These are phyloP conservation scores for Oreochromis mossambicus DNA, from an alignment of 2,797 vertebrate species.

Conservation along the genomic window DNA sequence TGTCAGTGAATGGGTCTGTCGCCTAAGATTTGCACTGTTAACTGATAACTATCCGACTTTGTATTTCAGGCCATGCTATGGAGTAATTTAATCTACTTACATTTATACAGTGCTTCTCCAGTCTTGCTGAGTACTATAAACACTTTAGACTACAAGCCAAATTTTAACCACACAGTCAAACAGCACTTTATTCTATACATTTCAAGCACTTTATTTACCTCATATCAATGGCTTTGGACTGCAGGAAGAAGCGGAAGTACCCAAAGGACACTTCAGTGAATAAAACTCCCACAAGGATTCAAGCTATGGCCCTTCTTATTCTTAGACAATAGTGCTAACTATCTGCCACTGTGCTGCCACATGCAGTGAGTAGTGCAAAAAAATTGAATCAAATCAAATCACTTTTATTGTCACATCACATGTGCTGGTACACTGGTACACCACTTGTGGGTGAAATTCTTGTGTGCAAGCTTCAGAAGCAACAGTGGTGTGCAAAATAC, in stretches of 20 bases:
- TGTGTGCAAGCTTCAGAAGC: not conserved
- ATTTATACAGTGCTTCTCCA: not conserved
- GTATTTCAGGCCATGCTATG: not conserved
- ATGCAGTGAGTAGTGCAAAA: not conserved
- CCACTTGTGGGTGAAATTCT: not conserved
- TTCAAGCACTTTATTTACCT: not conserved
- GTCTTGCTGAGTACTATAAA: not conserved
- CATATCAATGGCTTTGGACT: not conserved
- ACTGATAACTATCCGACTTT: not conserved
- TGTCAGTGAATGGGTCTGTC: not conserved
- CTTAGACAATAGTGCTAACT: not conserved
- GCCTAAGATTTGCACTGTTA: not conserved
- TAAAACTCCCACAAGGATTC: not conserved
- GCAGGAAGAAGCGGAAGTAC: not conserved
- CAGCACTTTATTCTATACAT: not conserved
- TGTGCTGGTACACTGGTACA: not conserved
- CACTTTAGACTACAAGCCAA: not conserved
- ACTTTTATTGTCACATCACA: not conserved
- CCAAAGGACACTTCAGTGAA: not conserved
- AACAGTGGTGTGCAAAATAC: not conserved
- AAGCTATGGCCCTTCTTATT: not conserved
- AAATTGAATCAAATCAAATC: not conserved
- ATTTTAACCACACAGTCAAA: not conserved
- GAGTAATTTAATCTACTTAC: not conserved
- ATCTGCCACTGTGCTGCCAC: not conserved